These are phyloP conservation scores for Pollenia angustigena DNA, from an alignment of 2,888 invertebrate species.

Conservation along the genomic window DNA sequence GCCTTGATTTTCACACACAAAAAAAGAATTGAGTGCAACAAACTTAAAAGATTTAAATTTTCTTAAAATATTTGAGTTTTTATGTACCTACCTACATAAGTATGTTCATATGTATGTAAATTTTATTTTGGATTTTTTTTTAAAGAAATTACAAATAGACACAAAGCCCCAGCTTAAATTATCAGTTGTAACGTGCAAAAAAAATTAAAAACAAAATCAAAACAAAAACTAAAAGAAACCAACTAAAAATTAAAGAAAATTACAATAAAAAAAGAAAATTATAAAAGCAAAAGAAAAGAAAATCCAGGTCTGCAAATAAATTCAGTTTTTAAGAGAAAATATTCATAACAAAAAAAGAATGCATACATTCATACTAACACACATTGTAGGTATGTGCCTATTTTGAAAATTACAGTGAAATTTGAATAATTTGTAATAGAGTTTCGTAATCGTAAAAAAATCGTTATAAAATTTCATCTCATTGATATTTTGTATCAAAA, in stretches of 20 bases:
- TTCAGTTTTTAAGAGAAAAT: neutral
- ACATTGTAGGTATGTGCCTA: too few relatives aligned
- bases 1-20: conserved; percentile 38
- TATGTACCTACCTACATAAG: too few relatives aligned
- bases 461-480: too few relatives aligned
- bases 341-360: neutral
- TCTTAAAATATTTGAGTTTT: conserved; percentile 28
- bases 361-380: too few relatives aligned
- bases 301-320: conserved; percentile 33
- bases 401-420: too few relatives aligned
- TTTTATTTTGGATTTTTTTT: neutral
- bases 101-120: neutral
- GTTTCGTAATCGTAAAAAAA: too few relatives aligned
- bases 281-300: conserved; percentile 8
- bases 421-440: too few relatives aligned
- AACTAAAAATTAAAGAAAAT: conserved; percentile 35
- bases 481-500: too few relatives aligned
- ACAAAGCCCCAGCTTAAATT: conserved; percentile 20
- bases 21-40: conserved; percentile 3
- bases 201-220: conserved; percentile 29
- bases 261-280: neutral
- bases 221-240: conserved; percentile 45
- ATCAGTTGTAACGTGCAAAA: conserved; percentile 57
- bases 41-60: conserved; percentile 19
- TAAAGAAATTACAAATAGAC: conserved; percentile 16